Evolutionary conservation across 1,140 invertebrate genomes (phyloP).

Genomic region (Rhynchophorus ferrugineus): DNA sequence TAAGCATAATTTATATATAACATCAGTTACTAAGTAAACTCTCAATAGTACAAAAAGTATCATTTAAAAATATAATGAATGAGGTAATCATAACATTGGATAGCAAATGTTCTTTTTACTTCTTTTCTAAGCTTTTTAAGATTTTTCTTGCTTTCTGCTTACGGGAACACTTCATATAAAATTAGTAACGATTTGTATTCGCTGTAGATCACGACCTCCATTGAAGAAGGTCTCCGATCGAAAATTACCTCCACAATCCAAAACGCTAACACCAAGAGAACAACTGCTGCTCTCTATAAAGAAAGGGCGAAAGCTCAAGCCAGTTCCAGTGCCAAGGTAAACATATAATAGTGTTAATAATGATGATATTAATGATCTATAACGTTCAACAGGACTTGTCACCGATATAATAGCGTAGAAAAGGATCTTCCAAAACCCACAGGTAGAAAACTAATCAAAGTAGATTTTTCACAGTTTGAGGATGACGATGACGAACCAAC

Average conservation of each 20-base stretch:
- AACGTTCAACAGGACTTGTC: slow-evolving; percentile 8
- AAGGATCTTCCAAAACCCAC: slow-evolving; percentile 22
- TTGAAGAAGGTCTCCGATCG: slow-evolving; percentile 88
- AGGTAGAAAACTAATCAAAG: slow-evolving; percentile 54
- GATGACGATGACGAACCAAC: slow-evolving; percentile 44
- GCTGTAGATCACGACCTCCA: slow-evolving; percentile 78
- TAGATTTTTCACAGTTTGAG: slow-evolving; percentile 55
- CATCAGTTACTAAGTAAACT: too few species aligned
- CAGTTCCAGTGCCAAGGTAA: slow-evolving; percentile 39
- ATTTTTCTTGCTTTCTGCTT: too few species aligned
- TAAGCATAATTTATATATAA: too few species aligned
- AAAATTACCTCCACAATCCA: slow-evolving; percentile 64
- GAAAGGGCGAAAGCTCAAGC: slow-evolving; percentile 62
- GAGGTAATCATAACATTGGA: too few species aligned
- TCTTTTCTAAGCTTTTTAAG: too few species aligned
- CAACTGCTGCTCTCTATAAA: slow-evolving; percentile 83
- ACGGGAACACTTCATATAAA: too few species aligned
- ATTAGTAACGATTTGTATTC: too few species aligned
- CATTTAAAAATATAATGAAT: too few species aligned
- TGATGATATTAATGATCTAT: neutral
- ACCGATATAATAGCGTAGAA: slow-evolving; percentile 14
- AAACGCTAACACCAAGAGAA: slow-evolving; percentile 70
- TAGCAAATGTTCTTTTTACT: too few species aligned
- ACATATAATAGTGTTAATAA: neutral
- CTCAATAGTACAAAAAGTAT: too few species aligned